Evolutionary conservation across 2,888 invertebrate species (phyloP), one percentile per base, ranked within the genome.

Genomic region (Eucera pruinosa): DNA sequence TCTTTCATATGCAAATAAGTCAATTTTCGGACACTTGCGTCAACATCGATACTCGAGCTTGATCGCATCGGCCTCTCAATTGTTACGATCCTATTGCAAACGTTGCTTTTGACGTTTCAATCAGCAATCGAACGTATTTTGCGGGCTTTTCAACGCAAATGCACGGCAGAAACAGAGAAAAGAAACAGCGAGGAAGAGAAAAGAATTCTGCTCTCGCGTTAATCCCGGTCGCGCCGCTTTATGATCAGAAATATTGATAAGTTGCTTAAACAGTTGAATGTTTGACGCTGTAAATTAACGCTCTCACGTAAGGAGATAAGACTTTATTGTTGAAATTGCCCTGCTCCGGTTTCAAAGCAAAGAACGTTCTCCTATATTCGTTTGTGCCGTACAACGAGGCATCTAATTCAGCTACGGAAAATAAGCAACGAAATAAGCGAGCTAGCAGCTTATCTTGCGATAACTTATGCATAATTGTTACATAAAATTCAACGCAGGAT

Each of bases 201-300:
- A 9, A 41, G 30, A 61, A 61, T 54, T 67, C 39, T 70, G 55
- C 76, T 79, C 41, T n/a, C n/a, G n/a, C n/a, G n/a, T 70, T 20
- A 43, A 60, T 52, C 20, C 25, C 33, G 68, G 70, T n/a, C 47
- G 58, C 23, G 64, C 36, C 57, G 43, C 69, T 65, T 60, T 58
- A 52, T 36, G 50, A 68, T 55, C 25, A 78, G 60, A 82, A 77
- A 75, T 83, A 80, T 58, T 72, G 81, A 77, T 86, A 86, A 83
- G 78, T 79, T 80, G 41, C 76, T 81, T 81, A 85, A 87, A 86
- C 83, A 78, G 65, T 50, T 67, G 43, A 58, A 83, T 88, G 83
- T 88, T 82, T 84, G 77, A 83, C 62, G 75, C 66, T 77, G 68
- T 86, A 86, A 89, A 89, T 88, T 87, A 72, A 69, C 18, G 52